Evolutionary conservation across 2,888 invertebrate genomes (phyloP), one percentile per base, ranked within the genome.

Genomic region (Ormyrus labotus): DNA sequence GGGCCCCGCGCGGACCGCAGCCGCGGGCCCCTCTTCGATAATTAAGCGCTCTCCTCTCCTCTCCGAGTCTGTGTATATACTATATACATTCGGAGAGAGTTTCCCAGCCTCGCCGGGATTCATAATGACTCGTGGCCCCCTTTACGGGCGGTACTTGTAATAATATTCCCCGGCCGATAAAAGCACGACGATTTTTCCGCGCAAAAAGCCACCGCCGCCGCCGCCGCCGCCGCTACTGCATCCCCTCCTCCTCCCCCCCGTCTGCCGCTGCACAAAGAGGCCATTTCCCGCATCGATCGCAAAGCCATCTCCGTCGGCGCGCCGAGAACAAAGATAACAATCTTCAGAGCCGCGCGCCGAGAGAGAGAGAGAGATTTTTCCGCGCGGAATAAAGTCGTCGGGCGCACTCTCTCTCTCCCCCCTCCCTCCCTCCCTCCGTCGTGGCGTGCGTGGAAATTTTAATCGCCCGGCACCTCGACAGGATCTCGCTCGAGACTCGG

Each of bases 261-360:
- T 34, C 19, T 60, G 50, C 11, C 53, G 48, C 6, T 55, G 11
- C 47, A 73, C 72, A 73, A 73, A 64, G 55, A 64, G 72, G 72
- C 64, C 64, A 73, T 73, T 73, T 73, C 72, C 64, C 64, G 72
- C 72, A 73, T 73, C 64, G 72, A 73, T 73, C 72, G 72, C 8
- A n/a, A 8, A 19, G 19, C 19, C 19, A 19, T 19, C 19, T 19
- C 19, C 19, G 64, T 5, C 64, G 50, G 7, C 48, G 64, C 48
- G 7, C 47, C 47, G n/a, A 19, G 19, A 19, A 51, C 69, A 69
- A 55, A 73, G 64, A 73, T 73, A 73, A 64, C 64, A 13, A 73
- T 64, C 63, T 64, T 13, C 19, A 19, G 19, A 19, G 19, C 19
- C 8, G 34, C 5, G 55, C 13, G 53, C 11, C 72, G 45, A 19